A percentile compares a stretch with the other conserved stretches of the same genome.
Evolutionary conservation across 1,140 invertebrate species (phyloP).

Genomic region (Ceratina australensis): DNA sequence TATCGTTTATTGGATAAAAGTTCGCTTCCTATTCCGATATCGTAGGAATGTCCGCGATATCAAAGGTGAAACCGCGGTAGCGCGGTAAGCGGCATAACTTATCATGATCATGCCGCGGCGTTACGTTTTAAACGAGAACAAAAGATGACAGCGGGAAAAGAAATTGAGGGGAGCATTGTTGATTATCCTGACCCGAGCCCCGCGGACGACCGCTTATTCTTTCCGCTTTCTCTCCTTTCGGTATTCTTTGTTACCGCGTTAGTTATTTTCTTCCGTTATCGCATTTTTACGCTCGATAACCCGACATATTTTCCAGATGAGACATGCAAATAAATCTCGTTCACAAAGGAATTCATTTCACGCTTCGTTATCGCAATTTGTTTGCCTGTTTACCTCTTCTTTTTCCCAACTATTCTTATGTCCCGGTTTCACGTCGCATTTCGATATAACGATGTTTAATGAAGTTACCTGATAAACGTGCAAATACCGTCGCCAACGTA

Average conservation of each 20-base stretch:
- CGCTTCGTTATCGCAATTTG: neutral
- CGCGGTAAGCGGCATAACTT: neutral
- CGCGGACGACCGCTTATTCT: conserved; percentile 7
- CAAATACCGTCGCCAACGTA: neutral
- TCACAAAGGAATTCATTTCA: conserved; percentile 8
- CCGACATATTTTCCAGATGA: neutral
- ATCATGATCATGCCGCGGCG: neutral
- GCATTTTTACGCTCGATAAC: conserved; percentile 9
- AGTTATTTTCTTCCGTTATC: conserved; percentile 3
- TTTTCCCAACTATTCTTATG: neutral
- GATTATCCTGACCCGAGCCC: neutral
- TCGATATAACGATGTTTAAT: too few relatives aligned
- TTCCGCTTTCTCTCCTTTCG: conserved; percentile 21
- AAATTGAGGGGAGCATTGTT: conserved; percentile 4
- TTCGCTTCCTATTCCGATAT: neutral
- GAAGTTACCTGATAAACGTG: neutral
- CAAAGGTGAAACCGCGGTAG: neutral
- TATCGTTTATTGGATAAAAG: neutral
- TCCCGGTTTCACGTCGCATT: neutral
- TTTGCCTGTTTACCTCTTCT: neutral
- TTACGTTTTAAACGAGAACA: neutral
- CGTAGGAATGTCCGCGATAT: neutral
- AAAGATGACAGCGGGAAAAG: neutral
- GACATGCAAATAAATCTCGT: conserved; percentile 2
- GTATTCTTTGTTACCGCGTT: conserved; percentile 4